phyloP scores from a whole-genome alignment of 1,140 invertebrate species.

The Trialeurodes vaporariorum region DNA sequence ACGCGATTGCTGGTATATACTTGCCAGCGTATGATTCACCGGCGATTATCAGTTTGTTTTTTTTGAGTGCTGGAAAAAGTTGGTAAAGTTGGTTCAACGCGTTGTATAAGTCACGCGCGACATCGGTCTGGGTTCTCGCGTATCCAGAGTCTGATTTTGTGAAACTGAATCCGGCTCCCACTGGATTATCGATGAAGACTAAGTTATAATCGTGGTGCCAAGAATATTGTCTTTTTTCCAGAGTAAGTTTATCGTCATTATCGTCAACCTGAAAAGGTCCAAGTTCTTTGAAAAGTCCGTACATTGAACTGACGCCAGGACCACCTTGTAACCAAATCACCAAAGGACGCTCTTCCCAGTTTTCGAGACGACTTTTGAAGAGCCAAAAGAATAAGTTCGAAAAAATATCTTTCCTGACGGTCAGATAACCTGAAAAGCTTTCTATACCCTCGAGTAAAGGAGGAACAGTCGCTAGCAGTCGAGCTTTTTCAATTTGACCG shows the following conservation, averaged over 20 bases:
- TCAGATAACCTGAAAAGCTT: slow-evolving; percentile 53
- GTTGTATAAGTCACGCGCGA: slow-evolving; percentile 45
- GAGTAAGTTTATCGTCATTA: slow-evolving; percentile 5
- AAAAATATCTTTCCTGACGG: slow-evolving; percentile 59
- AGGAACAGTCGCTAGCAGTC: slow-evolving; percentile 34
- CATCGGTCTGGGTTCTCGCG: slow-evolving; percentile 48
- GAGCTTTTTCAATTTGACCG: slow-evolving; percentile 42
- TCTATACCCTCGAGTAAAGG: slow-evolving; percentile 5
- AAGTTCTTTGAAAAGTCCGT: slow-evolving; percentile 69
- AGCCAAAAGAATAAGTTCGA: slow-evolving; percentile 86
- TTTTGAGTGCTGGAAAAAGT: slow-evolving; percentile 51
- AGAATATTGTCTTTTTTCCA: slow-evolving; percentile 38
- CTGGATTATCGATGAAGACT: too few relatives aligned
- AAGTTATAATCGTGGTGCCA: too few relatives aligned
- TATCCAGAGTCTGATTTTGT: too few relatives aligned
- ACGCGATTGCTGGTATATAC: slow-evolving; percentile 53
- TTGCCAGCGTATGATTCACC: slow-evolving; percentile 67
- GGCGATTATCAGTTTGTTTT: slow-evolving; percentile 59
- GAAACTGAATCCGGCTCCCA: too few relatives aligned
- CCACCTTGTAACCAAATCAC: slow-evolving; percentile 63
- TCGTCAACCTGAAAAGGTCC: slow-evolving; percentile 49
- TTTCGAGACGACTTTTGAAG: slow-evolving; percentile 43
- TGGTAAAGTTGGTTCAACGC: slow-evolving; percentile 57
- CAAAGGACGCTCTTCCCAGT: slow-evolving; percentile 50
- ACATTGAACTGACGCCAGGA: slow-evolving; percentile 68